Evolutionary conservation across 2,797 vertebrate species (phyloP), one percentile per base, ranked within the genome.

Genomic region (Serranus cabrilla): DNA sequence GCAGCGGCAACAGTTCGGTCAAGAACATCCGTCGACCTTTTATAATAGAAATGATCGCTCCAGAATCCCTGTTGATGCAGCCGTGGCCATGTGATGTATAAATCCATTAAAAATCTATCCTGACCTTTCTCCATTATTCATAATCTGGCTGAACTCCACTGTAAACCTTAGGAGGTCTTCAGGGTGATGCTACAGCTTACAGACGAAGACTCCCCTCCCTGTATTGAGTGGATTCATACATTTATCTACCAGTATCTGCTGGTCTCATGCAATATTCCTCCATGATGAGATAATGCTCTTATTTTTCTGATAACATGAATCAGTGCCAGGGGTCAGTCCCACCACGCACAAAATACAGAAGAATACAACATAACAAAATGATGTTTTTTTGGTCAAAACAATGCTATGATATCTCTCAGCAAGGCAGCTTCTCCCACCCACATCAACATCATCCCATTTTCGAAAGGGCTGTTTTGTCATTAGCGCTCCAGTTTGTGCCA

Each of bases 41-140:
- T 57, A 34, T 62, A 23, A 67, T 17, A 62, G 58, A 70, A 86
- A 71, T 10, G 50, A 84, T 81, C 9, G 7, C 46, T 75, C 17
- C 70, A 49, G 74, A 88, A 79, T 80, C 80, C 55, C 63, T 80
- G 82, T 80, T 67, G 83, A 87, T 78, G 63, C 78, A 46, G 76
- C 59, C 7, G 7, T 11, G 7, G 50, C 74, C 81, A 75, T 83
- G 85, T 82, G 79, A 56, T 23, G 56, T 79, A 74, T 71, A 85
- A 87, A 87, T 85, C 85, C 79, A 89, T 87, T 86, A 86, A 85
- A 89, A 82, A 89, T 84, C 79, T 74, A 85, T 67, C 81, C 59
- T 88, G 89, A 89, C 91, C 89, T 91, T 91, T 90, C 84, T 90
- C 71, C 83, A 91, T 92, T 89, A 90, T 92, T 93, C 83, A 91